Evolutionary conservation across 2,797 vertebrate genomes (phyloP), one percentile per base, ranked within the genome.

Genomic region (Poecilia picta): DNA sequence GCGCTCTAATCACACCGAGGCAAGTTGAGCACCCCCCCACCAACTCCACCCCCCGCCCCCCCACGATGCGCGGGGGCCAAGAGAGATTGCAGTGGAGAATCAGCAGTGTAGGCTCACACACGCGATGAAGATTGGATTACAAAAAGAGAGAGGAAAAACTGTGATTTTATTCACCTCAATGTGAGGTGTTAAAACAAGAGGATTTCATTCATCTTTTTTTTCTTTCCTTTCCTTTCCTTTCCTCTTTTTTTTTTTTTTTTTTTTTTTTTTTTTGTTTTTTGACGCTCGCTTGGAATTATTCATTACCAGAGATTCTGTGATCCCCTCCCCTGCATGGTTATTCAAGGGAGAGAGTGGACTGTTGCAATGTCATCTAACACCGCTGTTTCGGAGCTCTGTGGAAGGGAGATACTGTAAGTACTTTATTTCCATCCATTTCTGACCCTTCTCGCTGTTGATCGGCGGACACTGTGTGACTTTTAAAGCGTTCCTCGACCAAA

Each of bases 341-440:
- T 93, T 89, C 92, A 82, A 81, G 83, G 94, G 91, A 88, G 90
- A 86, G 85, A 89, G 88, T 92, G 93, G 95, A 94, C 95, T 94
- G 95, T 95, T 97, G 97, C 96, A 91, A 98, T 98, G 97, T 96
- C 96, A 96, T 95, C 95, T 95, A 96, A 92, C 94, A 95, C 93
- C 94, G 89, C 94, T 91, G 91, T 94, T 93, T 94, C 95, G 96
- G 97, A 96, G 95, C 95, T 97, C 95, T 96, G 97, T 97, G 97
- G 96, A 96, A 96, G 95, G 96, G 96, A 97, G 94, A 97, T 96
- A 97, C 97, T 97, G 98, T 99, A 95, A 99, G 98, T 98, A 97
- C 89, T 88, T 87, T 82, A 15, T 43, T 74, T 59, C 12, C 31
- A 33, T 66, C 53, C 36, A n/a, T 76, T 28, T 66, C 46, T 33